phyloP scores from a whole-genome alignment of 2,113 vertebrate genomes.

The Callospermophilus lateralis region DNA sequence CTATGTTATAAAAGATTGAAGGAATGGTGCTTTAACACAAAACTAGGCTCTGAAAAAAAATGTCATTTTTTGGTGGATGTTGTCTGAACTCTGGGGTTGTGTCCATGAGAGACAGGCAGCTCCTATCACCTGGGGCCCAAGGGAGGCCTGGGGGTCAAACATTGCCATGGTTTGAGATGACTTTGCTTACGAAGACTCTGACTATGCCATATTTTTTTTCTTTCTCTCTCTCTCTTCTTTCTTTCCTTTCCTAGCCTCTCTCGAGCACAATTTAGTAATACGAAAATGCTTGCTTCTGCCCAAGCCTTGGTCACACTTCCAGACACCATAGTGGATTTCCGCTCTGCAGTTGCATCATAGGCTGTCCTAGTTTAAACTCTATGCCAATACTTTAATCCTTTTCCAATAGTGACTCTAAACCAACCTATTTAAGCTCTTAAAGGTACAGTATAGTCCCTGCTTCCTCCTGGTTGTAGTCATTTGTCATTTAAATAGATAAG shows the following conservation, averaged over 20 bases:
- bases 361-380: constrained; percentile 78
- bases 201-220: constrained; percentile 58
- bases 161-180: not conserved
- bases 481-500: constrained; percentile 57
- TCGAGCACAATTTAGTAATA: constrained; percentile 74
- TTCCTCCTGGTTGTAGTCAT: constrained; percentile 30
- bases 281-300: constrained; percentile 75
- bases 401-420: constrained; percentile 76
- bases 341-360: constrained; percentile 53
- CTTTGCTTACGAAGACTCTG: constrained; percentile 66
- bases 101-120: constrained; percentile 42
- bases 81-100: not conserved
- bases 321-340: constrained; percentile 71
- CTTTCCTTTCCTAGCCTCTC: constrained; percentile 76
- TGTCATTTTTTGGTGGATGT: not conserved
- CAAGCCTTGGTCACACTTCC: constrained; percentile 73
- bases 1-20: not conserved
- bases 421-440: constrained; percentile 69
- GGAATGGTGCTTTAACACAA: constrained; percentile 48
- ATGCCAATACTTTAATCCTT: constrained; percentile 70
- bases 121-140: not conserved
- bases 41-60: constrained; percentile 39
- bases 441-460: constrained; percentile 77
- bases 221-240: constrained; percentile 15
- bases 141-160: constrained; percentile 9